phyloP scores from a whole-genome alignment of 2,113 vertebrate species.

The Neofelis nebulosa region DNA sequence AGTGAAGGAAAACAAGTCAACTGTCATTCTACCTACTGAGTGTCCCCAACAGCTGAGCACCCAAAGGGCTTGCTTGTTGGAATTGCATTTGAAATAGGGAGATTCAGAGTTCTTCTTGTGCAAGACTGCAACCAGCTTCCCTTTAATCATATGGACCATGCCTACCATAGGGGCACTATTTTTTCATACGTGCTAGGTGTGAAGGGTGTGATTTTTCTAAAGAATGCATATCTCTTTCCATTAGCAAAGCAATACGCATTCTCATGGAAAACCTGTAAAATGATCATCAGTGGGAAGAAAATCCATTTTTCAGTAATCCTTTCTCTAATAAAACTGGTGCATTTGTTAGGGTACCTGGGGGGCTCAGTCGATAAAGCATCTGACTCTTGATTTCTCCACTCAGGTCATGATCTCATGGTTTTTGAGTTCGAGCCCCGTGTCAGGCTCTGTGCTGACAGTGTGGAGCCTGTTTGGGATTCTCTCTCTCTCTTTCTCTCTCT shows the following conservation, averaged over 20 bases:
- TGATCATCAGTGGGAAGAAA: neutral
- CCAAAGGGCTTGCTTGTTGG: neutral
- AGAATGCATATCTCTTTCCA: neutral
- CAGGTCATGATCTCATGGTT: no score
- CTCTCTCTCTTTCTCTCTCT: no score
- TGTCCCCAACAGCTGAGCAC: neutral
- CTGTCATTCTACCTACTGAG: neutral
- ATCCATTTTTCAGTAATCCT: neutral
- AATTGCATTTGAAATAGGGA: neutral
- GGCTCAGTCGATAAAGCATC: no score
- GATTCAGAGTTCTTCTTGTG: neutral
- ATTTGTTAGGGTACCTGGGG: neutral
- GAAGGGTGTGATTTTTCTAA: neutral
- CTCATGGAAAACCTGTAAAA: neutral
- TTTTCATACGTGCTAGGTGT: neutral
- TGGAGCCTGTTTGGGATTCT: no score
- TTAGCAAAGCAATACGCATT: neutral
- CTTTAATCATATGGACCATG: neutral
- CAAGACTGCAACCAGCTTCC: rapidly evolving
- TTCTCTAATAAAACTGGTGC: neutral
- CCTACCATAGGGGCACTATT: no score
- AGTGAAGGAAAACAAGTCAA: neutral
- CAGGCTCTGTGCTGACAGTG: no score
- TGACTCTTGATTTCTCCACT: no score
- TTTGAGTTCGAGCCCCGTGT: no score